These are phyloP conservation scores for Macrophya annulata DNA, from an alignment of 2,888 invertebrate species.

Conservation along the genomic window DNA sequence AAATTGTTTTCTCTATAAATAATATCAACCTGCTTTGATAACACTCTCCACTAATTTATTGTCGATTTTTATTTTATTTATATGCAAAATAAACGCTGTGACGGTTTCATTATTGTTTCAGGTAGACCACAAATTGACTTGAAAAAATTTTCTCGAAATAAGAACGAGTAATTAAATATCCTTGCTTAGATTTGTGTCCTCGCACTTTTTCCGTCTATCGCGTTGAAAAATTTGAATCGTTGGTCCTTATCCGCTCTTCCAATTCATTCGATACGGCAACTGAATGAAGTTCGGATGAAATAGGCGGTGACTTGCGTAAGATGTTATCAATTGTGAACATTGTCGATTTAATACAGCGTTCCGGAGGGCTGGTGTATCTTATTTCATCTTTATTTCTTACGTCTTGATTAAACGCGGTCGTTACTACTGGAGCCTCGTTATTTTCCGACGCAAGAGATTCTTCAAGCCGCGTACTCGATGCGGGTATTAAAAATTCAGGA, in stretches of 20 bases:
- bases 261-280: neutral
- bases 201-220: neutral
- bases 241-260: neutral
- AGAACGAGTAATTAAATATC: too few species aligned
- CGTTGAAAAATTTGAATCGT: neutral
- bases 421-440: neutral
- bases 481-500: constrained; percentile 22
- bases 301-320: constrained; percentile 65
- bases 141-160: neutral
- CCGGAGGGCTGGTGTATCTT: constrained; percentile 50
- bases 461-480: constrained; percentile 17
- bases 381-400: neutral
- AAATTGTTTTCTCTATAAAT: neutral
- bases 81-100: neutral
- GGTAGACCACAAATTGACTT: neutral
- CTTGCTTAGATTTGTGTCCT: neutral
- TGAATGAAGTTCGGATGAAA: neutral
- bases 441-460: neutral
- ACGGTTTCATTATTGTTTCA: neutral
- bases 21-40: neutral
- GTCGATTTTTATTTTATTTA: neutral
- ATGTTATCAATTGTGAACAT: constrained; percentile 74
- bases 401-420: constrained; percentile 36
- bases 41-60: neutral
- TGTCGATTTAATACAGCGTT: constrained; percentile 65